Conservation (phyloP, 2,797 vertebrate genomes). For the Bradypus variegatus region DNA sequence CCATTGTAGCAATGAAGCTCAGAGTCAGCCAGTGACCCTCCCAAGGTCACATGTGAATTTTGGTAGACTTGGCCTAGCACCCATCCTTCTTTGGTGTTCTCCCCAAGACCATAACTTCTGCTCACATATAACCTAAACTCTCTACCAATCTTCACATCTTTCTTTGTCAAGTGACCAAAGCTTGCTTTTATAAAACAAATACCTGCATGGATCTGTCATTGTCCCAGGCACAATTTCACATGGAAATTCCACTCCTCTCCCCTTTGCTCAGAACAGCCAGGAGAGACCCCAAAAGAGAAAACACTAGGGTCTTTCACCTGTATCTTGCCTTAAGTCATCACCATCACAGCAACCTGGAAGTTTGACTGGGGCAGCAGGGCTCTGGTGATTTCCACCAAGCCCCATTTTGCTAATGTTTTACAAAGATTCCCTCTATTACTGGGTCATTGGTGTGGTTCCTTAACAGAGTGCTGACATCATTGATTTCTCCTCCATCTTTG, state of each 20-base stretch:
- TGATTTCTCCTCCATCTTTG: too few species aligned
- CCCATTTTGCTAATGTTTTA: not conserved
- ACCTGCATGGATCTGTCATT: fast-evolving
- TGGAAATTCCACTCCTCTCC: not conserved
- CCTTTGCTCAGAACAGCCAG: not conserved
- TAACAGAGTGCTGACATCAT: not conserved
- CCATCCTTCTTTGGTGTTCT: not conserved
- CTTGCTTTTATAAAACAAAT: too few species aligned
- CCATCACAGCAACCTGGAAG: too few species aligned
- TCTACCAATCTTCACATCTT: not conserved
- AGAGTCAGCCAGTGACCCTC: not conserved
- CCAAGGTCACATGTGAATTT: not conserved
- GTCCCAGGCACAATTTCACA: too few species aligned
- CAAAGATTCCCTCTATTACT: fast-evolving
- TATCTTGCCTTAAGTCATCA: not conserved
- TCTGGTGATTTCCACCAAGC: not conserved
- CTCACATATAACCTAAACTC: fast-evolving
- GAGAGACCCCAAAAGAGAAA: not conserved
- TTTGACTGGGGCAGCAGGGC: fast-evolving
- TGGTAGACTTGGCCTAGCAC: not conserved
- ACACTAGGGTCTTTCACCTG: fast-evolving
- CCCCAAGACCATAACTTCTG: not conserved
- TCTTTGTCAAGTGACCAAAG: not conserved
- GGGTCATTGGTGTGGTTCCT: not conserved
- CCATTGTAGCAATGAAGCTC: not conserved